These are phyloP conservation scores for Hormaphis cornu DNA, from an alignment of 1,140 invertebrate species.

Conservation along the genomic window DNA sequence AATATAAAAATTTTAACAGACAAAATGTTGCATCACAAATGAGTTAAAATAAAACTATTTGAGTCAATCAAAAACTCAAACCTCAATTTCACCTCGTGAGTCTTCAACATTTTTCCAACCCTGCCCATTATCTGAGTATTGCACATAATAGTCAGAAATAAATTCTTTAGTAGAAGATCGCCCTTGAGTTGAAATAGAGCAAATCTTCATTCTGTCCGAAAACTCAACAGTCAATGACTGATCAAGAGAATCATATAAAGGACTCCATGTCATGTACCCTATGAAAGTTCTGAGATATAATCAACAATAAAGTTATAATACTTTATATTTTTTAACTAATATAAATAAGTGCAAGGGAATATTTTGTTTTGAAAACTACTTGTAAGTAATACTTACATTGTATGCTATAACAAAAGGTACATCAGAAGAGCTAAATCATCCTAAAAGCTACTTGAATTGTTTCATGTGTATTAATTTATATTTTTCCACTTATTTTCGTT, in stretches of 20 bases:
- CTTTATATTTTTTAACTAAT: too few relatives aligned
- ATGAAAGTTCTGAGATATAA: constrained; percentile 30
- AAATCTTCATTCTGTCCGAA: constrained; percentile 59
- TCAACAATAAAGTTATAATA: neutral
- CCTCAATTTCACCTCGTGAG: constrained; percentile 63
- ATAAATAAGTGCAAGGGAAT: too few relatives aligned
- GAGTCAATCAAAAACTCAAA: constrained; percentile 43
- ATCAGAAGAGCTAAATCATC: too few relatives aligned
- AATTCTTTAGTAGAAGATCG: constrained; percentile 59
- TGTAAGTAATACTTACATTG: too few relatives aligned
- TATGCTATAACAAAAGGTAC: too few relatives aligned
- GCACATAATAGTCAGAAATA: constrained; percentile 71
- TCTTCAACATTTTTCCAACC: constrained; percentile 68
- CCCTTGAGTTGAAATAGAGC: constrained; percentile 72
- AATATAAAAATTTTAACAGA: neutral
- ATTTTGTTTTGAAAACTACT: too few relatives aligned
- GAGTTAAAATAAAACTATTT: neutral
- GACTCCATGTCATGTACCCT: constrained; percentile 72
- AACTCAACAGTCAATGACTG: constrained; percentile 78
- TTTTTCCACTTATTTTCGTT: too few relatives aligned
- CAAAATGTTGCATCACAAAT: neutral
- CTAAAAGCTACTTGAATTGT: too few relatives aligned
- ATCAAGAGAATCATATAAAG: constrained; percentile 70
- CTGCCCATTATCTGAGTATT: constrained; percentile 81
- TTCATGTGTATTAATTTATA: too few relatives aligned